phyloP scores from a whole-genome alignment of 1,140 invertebrate species.

The Steinernema feltiae region DNA sequence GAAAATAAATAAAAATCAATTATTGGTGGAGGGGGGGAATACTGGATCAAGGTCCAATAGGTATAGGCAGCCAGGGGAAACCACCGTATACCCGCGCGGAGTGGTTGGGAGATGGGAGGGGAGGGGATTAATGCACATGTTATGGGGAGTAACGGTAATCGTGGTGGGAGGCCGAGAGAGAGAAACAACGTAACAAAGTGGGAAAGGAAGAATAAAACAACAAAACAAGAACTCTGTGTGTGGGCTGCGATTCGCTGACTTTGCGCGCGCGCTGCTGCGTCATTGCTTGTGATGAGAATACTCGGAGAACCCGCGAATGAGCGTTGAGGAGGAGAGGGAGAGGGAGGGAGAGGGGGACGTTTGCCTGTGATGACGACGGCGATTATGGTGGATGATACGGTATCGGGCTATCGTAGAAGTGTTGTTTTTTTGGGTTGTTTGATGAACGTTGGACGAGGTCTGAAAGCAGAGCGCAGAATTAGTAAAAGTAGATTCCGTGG shows the following conservation, averaged over 20 bases:
- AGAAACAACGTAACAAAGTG: background rate
- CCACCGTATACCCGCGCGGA: conserved; percentile 10
- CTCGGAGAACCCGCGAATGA: conserved; percentile 10
- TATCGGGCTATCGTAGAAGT: no score
- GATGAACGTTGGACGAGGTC: no score
- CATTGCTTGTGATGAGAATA: conserved; percentile 5
- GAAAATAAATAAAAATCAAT: background rate
- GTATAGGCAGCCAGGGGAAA: conserved; percentile 12
- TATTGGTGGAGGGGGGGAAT: background rate
- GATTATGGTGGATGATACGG: no score
- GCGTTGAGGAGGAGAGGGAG: background rate
- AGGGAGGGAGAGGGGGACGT: no score
- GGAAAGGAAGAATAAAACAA: background rate
- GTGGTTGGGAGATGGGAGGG: no score
- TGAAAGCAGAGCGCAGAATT: no score
- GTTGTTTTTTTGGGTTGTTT: no score
- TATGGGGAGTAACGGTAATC: background rate
- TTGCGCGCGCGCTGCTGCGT: no score
- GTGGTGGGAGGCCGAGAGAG: background rate
- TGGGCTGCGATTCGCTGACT: conserved; percentile 2
- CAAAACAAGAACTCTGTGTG: conserved; percentile 6
- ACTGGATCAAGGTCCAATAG: background rate
- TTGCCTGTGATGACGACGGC: no score
- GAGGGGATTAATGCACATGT: background rate
- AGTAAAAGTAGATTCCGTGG: no score